phyloP scores from a whole-genome alignment of 2,113 vertebrate species.

The Calyptommatus sinebrachiatus region DNA sequence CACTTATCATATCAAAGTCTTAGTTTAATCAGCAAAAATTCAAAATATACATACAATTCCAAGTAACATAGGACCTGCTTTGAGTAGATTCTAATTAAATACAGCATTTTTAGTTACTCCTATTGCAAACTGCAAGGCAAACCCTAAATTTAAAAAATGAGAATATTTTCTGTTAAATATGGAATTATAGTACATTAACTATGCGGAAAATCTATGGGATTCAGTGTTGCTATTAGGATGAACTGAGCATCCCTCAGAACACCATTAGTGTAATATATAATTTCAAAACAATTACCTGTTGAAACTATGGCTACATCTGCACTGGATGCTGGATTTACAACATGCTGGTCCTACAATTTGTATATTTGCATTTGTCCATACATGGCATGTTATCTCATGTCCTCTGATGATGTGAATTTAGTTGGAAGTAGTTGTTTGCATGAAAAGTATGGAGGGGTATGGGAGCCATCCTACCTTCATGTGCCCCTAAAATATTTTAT shows the following conservation, averaged over 20 bases:
- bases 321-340: too few relatives aligned
- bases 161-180: constrained; percentile 41
- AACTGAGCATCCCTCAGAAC: not conserved
- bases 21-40: constrained; percentile 57
- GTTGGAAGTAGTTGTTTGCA: too few relatives aligned
- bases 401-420: too few relatives aligned
- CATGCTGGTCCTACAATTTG: too few relatives aligned
- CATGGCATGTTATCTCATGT: too few relatives aligned
- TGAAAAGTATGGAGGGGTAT: too few relatives aligned
- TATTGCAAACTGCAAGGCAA: constrained; percentile 60
- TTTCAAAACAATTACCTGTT: not conserved
- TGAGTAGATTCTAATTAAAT: constrained; percentile 48
- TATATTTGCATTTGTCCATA: too few relatives aligned
- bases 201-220: constrained; percentile 1
- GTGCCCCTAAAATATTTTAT: too few relatives aligned
- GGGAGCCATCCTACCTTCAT: too few relatives aligned
- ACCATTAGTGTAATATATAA: accelerated
- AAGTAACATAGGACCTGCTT: constrained; percentile 51
- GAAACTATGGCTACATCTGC: not conserved
- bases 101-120: constrained; percentile 60
- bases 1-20: constrained; percentile 49
- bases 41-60: constrained; percentile 87
- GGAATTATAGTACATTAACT: constrained; percentile 61
- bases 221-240: not conserved
- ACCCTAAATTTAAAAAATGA: constrained; percentile 57